Evolutionary conservation across 2,113 vertebrate genomes (phyloP), one percentile per base, ranked within the genome.

Genomic region (Dasyprocta punctata): DNA sequence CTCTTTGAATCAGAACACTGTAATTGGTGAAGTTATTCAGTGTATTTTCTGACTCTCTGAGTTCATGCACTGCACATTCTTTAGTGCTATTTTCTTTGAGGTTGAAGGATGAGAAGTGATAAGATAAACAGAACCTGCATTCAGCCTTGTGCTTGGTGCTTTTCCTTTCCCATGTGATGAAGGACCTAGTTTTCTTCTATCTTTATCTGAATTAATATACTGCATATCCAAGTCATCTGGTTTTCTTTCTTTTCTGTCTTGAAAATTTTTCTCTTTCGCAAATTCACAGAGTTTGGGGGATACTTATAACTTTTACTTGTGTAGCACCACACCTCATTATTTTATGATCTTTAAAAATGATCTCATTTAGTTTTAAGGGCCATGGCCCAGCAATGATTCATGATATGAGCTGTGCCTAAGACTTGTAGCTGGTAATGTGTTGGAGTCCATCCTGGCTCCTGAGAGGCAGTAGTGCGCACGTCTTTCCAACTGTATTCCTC

Each of bases 341-440:
- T 75, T 95, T 47, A 78, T 86, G 52, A 22, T 63, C 92, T 90
- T 63, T 47, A 89, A 88, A 93, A 87, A 63, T 69, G 16, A 86
- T 33, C 61, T 86, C 33, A 87, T 8, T 58, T 19, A 60, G 63
- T 88, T 89, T 61, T 47, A 54, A 41, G 49, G 54, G 13, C 65
- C 2, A 85, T 16, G 36, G 8, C 19, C 49, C 60, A 52, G 88
- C 26, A 69, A 9, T 75, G 36, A 38, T 9, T 86, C 84, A 73
- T 33, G 60, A 56, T 3, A 20, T 36, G 17, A 49, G 20, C 58
- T 63, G 26, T 26, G 22, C 26, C 24, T 67, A 73, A 61, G n/a
- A 77, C 36, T 22, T 56, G 7, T 4, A 58, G 12, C 47, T 60
- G 41, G 41, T 22, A 44, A 63, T 33, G 14, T 65, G 5, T 44